Percentiles rank a stretch among this genome's conserved stretches.
Evolutionary conservation across 2,797 vertebrate species (phyloP).

Genomic region (Fistularia tabacaria): DNA sequence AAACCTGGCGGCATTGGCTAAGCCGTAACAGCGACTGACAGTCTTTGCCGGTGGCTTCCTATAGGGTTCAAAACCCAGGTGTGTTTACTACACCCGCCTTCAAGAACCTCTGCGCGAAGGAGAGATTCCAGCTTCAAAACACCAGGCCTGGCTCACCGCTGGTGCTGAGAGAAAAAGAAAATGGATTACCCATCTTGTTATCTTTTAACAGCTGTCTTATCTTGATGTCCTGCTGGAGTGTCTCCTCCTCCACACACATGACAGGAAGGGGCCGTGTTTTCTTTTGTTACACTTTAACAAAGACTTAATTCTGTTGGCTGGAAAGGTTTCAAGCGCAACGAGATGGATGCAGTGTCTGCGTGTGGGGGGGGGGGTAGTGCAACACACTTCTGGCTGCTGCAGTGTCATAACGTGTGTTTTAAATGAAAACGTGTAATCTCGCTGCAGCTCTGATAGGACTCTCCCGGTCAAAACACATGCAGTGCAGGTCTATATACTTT

Average conservation of each 20-base stretch:
- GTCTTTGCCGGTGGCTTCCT: slow-evolving; percentile 56
- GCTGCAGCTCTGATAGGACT: slow-evolving; percentile 14
- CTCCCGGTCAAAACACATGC: slow-evolving; percentile 10
- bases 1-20: slow-evolving; percentile 44
- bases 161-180: slow-evolving; percentile 26
- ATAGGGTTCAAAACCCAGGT: slow-evolving; percentile 62
- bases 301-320: background rate
- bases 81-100: slow-evolving; percentile 61
- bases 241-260: slow-evolving; percentile 43
- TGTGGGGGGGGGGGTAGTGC: slow-evolving; percentile 54
- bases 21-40: slow-evolving; percentile 67
- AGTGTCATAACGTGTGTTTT: slow-evolving; percentile 40
- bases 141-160: slow-evolving; percentile 31
- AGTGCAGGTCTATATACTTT: slow-evolving; percentile 19
- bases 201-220: slow-evolving; percentile 69
- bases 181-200: slow-evolving; percentile 63
- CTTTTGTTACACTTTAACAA: slow-evolving; percentile 17
- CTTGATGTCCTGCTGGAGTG: slow-evolving; percentile 68
- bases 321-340: no score
- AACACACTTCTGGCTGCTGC: slow-evolving; percentile 34
- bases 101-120: slow-evolving; percentile 40
- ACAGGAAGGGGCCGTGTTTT: slow-evolving; percentile 59
- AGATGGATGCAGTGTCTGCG: slow-evolving; percentile 46
- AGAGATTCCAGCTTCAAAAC: slow-evolving; percentile 39
- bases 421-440: slow-evolving; percentile 22